Evolutionary conservation across 2,797 vertebrate genomes (phyloP), one percentile per base, ranked within the genome.

Genomic region (Steatocranus sp.): DNA sequence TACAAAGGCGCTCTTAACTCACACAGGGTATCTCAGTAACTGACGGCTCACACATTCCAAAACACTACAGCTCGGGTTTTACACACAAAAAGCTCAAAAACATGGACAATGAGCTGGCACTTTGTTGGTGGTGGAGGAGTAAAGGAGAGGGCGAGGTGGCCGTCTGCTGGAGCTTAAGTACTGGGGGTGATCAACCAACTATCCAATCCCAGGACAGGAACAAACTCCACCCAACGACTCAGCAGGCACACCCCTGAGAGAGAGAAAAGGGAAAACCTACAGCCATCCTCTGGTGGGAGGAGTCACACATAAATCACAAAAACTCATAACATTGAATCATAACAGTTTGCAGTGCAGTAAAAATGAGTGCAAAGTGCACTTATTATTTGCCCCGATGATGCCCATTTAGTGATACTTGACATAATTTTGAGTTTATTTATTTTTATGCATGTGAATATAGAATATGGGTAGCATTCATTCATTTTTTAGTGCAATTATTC

Each of bases 61-160:
- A 8, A 53, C 50, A 14, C 7, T 2, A 53, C 50, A 53, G 50
- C 50, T 53, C 23, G 0, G 7, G 50, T 0, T 53, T 53, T 53
- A 53, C 23, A 53, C 50, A 25, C 0, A 53, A 25, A 53, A 53
- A 53, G 7, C 23, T 53, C 50, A 53, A 25, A 53, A 53, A 14
- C 7, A 25, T 25, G 23, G 50, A 2, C 23, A 53, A 25, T 53
- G 6, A 53, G 11, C 50, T 25, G 50, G 11, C 50, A 25, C 50
- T 53, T 53, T 1, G 11, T 1, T 53, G 20, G 11, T 53, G 50
- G 11, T 51, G 50, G 50, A 53, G 11, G 4, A 25, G 3, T 53
- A 11, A 51, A 51, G 0, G 23, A 53, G 7, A 8, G 11, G 2
- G 2, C 2, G 51, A 27, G 51, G 12, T 54, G 51, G 23, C 15